Conservation (phyloP, 2,797 vertebrate genomes). For the Cephalopachus bancanus region DNA sequence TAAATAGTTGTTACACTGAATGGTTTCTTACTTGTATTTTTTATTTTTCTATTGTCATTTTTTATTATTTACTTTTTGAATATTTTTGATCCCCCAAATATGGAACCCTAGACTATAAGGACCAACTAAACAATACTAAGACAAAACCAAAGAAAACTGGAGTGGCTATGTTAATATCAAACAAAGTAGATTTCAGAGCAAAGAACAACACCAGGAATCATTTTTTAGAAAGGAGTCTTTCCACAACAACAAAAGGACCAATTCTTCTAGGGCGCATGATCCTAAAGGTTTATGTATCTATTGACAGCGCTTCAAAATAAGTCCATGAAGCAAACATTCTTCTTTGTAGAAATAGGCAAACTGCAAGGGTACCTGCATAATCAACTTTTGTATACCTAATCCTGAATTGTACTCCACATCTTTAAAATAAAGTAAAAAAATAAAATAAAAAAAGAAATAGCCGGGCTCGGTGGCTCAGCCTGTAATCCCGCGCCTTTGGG, state of each 20-base stretch:
- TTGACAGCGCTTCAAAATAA: slow-evolving; percentile 50
- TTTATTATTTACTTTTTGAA: background rate
- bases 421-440: no score
- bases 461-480: no score
- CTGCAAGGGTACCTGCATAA: no score
- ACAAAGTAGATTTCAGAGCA: background rate
- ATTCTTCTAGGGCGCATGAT: background rate
- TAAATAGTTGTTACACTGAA: background rate
- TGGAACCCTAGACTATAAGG: background rate
- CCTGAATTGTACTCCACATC: no score
- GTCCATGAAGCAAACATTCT: background rate
- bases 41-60: background rate
- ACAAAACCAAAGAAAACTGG: background rate
- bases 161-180: background rate
- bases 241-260: background rate
- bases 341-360: slow-evolving; percentile 1
- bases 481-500: no score
- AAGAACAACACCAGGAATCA: background rate
- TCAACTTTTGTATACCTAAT: no score
- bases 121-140: background rate
- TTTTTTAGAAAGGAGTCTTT: background rate
- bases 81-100: no score
- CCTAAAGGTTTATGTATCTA: background rate
- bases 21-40: background rate
- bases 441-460: no score